These are phyloP conservation scores for Origma solitaria DNA, from an alignment of 2,113 vertebrate genomes.

Conservation along the genomic window DNA sequence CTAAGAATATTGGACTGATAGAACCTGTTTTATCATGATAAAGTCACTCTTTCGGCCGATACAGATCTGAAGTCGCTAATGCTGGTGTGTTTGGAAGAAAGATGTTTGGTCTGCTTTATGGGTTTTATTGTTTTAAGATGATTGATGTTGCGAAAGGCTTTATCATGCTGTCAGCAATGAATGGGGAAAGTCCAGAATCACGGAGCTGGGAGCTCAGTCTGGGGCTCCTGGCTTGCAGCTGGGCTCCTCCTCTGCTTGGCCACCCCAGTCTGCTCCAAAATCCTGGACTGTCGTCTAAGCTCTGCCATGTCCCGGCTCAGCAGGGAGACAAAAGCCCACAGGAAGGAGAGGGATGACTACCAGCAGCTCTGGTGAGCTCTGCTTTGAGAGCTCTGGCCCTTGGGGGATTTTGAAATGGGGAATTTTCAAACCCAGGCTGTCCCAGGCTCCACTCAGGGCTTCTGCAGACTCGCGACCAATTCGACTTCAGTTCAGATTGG, in stretches of 20 bases:
- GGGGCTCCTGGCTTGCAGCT: conserved; percentile 1
- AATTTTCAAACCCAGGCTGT: background rate
- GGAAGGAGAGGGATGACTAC: background rate
- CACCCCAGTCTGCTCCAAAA: background rate
- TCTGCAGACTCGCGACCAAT: background rate
- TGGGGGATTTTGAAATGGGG: background rate
- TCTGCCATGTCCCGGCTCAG: fast-evolving
- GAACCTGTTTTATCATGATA: background rate
- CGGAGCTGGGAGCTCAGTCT: background rate
- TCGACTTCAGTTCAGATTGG: background rate
- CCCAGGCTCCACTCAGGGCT: background rate
- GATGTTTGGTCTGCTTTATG: conserved; percentile 28
- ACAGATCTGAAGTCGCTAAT: background rate
- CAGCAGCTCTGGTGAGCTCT: background rate
- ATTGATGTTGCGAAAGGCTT: conserved; percentile 36
- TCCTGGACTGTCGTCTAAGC: background rate
- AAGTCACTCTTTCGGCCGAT: background rate
- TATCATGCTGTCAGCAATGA: conserved; percentile 34
- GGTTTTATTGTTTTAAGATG: conserved; percentile 50
- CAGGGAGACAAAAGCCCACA: background rate
- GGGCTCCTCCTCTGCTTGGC: background rate
- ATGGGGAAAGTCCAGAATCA: background rate
- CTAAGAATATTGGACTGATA: background rate
- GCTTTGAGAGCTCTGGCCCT: background rate
- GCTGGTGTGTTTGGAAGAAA: conserved; percentile 22